Evolutionary conservation across 2,888 invertebrate species (phyloP).

Genomic region (Phrixothrix hirtus): DNA sequence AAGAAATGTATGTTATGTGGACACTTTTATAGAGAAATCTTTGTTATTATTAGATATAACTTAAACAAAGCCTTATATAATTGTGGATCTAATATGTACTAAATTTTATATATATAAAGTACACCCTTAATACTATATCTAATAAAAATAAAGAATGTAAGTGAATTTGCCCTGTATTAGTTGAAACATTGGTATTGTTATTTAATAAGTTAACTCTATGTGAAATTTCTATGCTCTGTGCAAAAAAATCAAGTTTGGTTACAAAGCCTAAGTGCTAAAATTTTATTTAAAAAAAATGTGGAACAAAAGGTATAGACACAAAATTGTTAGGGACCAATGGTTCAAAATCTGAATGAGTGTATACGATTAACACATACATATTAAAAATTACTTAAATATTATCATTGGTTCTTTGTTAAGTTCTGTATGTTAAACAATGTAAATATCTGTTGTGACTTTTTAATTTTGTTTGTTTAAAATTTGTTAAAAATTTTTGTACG

Average conservation of each 20-base stretch:
- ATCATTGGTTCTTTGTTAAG: constrained; percentile 24
- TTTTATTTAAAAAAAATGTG: constrained; percentile 1
- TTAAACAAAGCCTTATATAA: too few species aligned
- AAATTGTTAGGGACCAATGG: constrained; percentile 31
- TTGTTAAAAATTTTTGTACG: constrained; percentile 6
- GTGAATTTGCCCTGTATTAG: too few species aligned
- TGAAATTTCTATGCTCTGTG: constrained; percentile 27
- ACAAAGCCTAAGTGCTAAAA: constrained; percentile 27
- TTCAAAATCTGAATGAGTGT: constrained; percentile 21
- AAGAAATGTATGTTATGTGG: too few species aligned
- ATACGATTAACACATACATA: constrained; percentile 20
- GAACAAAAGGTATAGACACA: constrained; percentile 15
- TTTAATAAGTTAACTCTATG: constrained; percentile 15
- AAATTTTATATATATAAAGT: too few species aligned
- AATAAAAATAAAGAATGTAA: too few species aligned
- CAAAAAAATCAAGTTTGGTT: constrained; percentile 26
- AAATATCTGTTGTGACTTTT: constrained; percentile 8
- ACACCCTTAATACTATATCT: too few species aligned
- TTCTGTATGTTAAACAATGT: constrained; percentile 3
- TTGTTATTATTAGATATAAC: too few species aligned
- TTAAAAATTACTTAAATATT: constrained; percentile 4
- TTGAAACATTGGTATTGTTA: too few species aligned
- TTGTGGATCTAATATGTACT: too few species aligned
- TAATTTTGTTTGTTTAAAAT: constrained; percentile 7
- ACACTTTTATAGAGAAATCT: too few species aligned